Evolutionary conservation across 2,797 vertebrate species (phyloP).

Genomic region (Paramormyrops hopkinsi): DNA sequence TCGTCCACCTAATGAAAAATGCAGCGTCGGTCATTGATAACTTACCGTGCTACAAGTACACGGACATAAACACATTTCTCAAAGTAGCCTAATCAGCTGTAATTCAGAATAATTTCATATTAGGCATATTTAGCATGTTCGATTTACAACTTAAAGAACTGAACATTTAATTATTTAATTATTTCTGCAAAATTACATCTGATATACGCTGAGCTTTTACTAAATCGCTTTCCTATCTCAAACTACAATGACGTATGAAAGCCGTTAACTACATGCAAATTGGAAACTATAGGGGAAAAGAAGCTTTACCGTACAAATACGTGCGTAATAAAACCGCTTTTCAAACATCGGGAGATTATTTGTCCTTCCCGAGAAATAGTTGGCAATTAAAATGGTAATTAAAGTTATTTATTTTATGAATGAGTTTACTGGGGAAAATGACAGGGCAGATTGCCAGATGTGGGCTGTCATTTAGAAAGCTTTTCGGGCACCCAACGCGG

Average conservation of each 20-base stretch:
- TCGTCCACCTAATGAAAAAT: background rate
- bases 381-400: constrained; percentile 25
- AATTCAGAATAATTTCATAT: background rate
- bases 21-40: background rate
- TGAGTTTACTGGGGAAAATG: constrained; percentile 42
- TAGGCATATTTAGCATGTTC: background rate
- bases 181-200: background rate
- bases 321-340: constrained; percentile 7
- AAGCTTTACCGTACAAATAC: constrained; percentile 1
- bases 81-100: background rate
- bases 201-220: background rate
- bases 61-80: background rate
- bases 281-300: background rate
- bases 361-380: constrained; percentile 35
- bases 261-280: constrained; percentile 1
- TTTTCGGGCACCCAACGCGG: constrained; percentile 63
- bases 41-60: background rate
- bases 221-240: background rate
- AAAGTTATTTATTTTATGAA: constrained; percentile 49
- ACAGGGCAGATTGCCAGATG: constrained; percentile 69
- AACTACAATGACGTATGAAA: background rate
- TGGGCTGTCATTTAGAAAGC: constrained; percentile 66
- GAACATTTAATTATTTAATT: constrained; percentile 6
- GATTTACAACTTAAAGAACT: background rate
- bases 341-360: constrained; percentile 35